Evolutionary conservation across 2,888 invertebrate species (phyloP).

Genomic region (Tuberolachnus salignus): DNA sequence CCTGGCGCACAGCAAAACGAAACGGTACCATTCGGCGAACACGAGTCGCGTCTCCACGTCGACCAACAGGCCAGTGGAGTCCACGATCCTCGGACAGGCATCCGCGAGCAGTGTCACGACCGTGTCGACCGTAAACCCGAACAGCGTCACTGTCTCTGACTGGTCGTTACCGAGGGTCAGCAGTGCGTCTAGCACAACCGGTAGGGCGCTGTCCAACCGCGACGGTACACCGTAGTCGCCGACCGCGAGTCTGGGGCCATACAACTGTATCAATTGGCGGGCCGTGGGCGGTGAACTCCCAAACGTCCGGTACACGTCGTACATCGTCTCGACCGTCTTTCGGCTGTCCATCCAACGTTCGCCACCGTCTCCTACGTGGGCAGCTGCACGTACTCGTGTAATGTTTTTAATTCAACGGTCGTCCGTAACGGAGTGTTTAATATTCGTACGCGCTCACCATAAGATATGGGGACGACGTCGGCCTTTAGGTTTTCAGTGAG

Average conservation of each 20-base stretch:
- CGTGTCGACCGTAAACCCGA: neutral
- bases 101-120: slow-evolving; percentile 7
- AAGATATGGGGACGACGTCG: neutral
- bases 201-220: slow-evolving; percentile 4
- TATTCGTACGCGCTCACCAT: neutral
- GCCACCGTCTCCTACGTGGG: neutral
- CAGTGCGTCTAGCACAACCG: slow-evolving; percentile 6
- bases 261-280: slow-evolving; percentile 18
- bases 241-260: slow-evolving; percentile 3
- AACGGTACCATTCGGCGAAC: slow-evolving; percentile 48
- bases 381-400: neutral
- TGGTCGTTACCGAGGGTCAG: neutral
- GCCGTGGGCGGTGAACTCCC: neutral
- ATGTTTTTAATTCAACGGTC: neutral
- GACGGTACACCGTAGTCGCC: neutral
- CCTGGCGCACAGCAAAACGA: slow-evolving; percentile 32
- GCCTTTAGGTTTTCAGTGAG: neutral
- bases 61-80: neutral
- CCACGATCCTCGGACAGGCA: slow-evolving; percentile 30
- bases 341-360: slow-evolving; percentile 16
- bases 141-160: neutral
- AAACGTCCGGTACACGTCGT: slow-evolving; percentile 12
- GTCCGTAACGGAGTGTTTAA: neutral
- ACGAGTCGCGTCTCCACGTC: slow-evolving; percentile 4
- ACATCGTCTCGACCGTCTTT: slow-evolving; percentile 17